phyloP scores from a whole-genome alignment of 1,140 invertebrate species.

The Brachionus rotundiformis region DNA sequence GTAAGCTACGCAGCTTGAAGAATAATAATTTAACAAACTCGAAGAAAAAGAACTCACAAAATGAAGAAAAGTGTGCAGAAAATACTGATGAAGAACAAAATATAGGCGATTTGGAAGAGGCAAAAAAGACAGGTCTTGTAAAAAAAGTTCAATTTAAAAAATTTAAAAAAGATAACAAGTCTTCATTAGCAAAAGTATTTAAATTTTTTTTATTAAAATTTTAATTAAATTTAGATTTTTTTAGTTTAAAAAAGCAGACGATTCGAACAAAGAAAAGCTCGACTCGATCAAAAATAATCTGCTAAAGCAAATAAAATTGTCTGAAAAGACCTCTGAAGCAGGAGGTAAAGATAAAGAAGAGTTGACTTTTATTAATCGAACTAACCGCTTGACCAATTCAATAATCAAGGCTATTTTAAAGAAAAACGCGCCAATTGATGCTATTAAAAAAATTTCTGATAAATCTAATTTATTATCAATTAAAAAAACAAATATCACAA shows the following conservation, averaged over 20 bases:
- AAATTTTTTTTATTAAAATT: background rate
- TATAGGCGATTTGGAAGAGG: background rate
- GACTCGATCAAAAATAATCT: conserved; percentile 44
- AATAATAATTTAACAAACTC: conserved; percentile 30
- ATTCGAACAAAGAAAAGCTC: conserved; percentile 27
- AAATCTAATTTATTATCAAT: background rate
- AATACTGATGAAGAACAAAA: background rate
- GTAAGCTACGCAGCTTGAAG: conserved; percentile 18
- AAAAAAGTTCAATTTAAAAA: conserved; percentile 37
- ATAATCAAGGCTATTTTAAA: conserved; percentile 38
- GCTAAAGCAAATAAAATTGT: conserved; percentile 45
- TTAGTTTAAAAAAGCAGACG: conserved; percentile 17
- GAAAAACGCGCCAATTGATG: background rate
- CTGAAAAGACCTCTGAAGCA: background rate
- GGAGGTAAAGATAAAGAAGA: conserved; percentile 20
- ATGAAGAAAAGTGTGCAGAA: background rate
- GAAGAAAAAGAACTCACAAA: background rate
- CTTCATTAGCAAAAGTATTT: background rate
- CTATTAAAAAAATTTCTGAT: background rate
- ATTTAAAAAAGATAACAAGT: conserved; percentile 8
- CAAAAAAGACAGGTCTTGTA: background rate
- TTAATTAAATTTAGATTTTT: background rate
- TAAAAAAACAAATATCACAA: background rate
- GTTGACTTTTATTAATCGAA: conserved; percentile 28
- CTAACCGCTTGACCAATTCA: conserved; percentile 22